Evolutionary conservation across 2,797 vertebrate species (phyloP), one percentile per base, ranked within the genome.

Genomic region (Uromys caudimaculatus): DNA sequence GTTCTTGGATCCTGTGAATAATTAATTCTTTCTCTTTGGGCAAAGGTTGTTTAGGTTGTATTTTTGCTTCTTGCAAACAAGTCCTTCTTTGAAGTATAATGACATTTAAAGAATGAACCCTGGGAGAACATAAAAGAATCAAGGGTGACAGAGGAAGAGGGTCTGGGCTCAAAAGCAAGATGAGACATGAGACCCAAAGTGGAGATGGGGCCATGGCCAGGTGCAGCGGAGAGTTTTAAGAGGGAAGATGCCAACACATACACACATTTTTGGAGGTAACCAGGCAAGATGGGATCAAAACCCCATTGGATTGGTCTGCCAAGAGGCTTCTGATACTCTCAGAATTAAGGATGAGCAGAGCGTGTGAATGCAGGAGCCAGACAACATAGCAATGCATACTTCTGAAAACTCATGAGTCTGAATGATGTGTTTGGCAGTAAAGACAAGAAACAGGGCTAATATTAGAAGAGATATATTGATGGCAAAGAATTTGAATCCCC

Each of bases 1-100:
- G 67, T 90, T 90, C 44, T 87, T 93, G 58, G 71, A 90, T 77
- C 47, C 17, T 88, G 21, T 84, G 67, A 91, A 94, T 96, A 95
- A 95, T 94, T 93, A 91, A 92, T 87, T 73, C 23, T 29, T 69
- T 8, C 23, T 6, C 62, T 92, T 90, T 75, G 16, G 47, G 78
- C 4, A 82, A 95, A 89, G 32, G 78, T 69, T 85, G 47, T 88
- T 85, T 81, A 95, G 82, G 32, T 54, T 95, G 5, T 52, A 58
- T 52, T 95, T 90, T 71, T 92, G 67, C 35, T 93, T 91, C 52
- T 86, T 38, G 8, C 27, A 95, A 52, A 77, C 54, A 92, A n/a
- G 38, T 88, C 21, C 60, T 69, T 87, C 38, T 89, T 77, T 92
- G 91, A 84, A 94, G 73, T 35, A 88, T 67, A 92, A 78, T 81